Conservation (phyloP, 2,113 vertebrate genomes). For the Hyperopisus bebe region DNA sequence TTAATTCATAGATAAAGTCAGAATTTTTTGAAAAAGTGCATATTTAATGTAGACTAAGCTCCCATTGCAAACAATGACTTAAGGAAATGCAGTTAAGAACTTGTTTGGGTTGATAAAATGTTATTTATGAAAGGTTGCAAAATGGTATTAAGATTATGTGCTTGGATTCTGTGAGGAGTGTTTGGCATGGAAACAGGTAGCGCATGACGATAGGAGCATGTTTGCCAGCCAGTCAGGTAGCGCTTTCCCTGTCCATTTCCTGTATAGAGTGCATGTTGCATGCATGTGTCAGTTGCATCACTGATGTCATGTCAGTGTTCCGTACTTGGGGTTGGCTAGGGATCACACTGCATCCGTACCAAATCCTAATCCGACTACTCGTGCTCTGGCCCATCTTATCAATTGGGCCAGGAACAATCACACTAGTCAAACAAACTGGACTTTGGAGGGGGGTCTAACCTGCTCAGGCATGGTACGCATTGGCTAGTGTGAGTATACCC, state of each 20-base stretch:
- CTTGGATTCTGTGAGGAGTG: not conserved
- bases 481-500: too few relatives aligned
- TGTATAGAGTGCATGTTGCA: not conserved
- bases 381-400: too few relatives aligned
- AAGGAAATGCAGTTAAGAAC: not conserved
- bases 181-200: not conserved
- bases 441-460: too few relatives aligned
- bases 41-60: not conserved
- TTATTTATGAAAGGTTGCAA: not conserved
- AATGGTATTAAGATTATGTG: not conserved
- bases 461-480: too few relatives aligned
- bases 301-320: too few relatives aligned
- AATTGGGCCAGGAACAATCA: too few relatives aligned
- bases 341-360: too few relatives aligned
- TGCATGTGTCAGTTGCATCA: not conserved
- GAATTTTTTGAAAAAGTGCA: not conserved
- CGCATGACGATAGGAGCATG: not conserved
- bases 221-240: not conserved
- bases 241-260: not conserved
- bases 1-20: not conserved
- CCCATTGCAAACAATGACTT: not conserved
- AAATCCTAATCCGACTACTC: too few relatives aligned
- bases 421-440: too few relatives aligned
- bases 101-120: not conserved
- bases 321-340: too few relatives aligned